Conservation (phyloP, 2,113 vertebrate genomes). For the Equus quagga region DNA sequence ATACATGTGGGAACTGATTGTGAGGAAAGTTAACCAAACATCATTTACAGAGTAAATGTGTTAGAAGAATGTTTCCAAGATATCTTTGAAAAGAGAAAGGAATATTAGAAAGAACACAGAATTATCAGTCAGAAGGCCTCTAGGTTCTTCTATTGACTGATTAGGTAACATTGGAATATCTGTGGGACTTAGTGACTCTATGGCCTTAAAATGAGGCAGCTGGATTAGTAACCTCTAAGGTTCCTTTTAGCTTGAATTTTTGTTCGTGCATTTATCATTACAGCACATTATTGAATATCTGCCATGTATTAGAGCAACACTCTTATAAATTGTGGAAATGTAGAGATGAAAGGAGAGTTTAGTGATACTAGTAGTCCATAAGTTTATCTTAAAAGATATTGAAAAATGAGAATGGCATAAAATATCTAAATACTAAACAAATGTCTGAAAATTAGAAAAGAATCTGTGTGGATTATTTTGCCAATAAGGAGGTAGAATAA, state of each 20-base stretch:
- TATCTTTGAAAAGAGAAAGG: not conserved
- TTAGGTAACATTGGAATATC: not conserved
- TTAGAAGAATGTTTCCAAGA: not conserved
- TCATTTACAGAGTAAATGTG: not conserved
- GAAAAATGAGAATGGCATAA: not conserved
- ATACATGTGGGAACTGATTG: not conserved
- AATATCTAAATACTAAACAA: not conserved
- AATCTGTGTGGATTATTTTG: not conserved
- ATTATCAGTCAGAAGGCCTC: not conserved
- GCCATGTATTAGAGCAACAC: not conserved
- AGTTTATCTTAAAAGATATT: conserved; percentile 9
- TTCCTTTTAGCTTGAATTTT: not conserved
- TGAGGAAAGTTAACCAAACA: not conserved
- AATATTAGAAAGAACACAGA: not conserved
- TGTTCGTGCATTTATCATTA: not conserved
- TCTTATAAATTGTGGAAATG: not conserved
- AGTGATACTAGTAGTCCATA: not conserved
- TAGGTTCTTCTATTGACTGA: not conserved
- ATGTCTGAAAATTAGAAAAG: not conserved
- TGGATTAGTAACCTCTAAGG: not conserved
- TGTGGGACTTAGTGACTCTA: not conserved
- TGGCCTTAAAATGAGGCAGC: not conserved
- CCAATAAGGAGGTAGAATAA: not conserved
- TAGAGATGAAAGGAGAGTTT: conserved; percentile 1
- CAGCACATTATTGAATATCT: not conserved